Evolutionary conservation across 2,888 invertebrate species (phyloP), one percentile per base, ranked within the genome.

Genomic region (Cheilosia scutellata): DNA sequence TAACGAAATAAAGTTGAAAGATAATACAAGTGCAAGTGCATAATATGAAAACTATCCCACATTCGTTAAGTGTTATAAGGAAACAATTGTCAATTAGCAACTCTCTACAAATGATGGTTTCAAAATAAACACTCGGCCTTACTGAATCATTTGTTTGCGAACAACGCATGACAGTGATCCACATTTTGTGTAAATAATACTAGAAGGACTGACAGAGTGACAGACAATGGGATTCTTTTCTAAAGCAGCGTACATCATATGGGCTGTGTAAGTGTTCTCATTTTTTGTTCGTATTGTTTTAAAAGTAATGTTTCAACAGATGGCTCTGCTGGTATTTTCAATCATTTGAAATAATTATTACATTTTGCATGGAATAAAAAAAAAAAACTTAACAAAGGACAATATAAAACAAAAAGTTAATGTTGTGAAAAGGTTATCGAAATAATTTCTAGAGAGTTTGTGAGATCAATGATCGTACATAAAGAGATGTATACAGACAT

Each of bases 191-290:
- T 31, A 58, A 72, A 72, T 74, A 77, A 20, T 60, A 40, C 53
- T 70, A 58, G 44, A 80, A 70, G 63, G 57, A 47, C 20, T 25
- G 70, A 40, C 25, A 60, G 9, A 40, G 9, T n/a, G 5, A 44
- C 11, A 60, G 58, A 88, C 75, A 88, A 96, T 96, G 96, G 96
- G 96, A 89, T 95, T 96, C 92, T 95, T 96, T 89, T 95, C 96
- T 82, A 96, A 96, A 93, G 95, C 96, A 82, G 95, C 96, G 89
- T 95, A 96, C 93, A 95, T 96, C 91, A 95, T 96, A 91, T 96
- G 96, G 94, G 95, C 95, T 93, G 95, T 96, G 96, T 96, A 93
- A 96, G 96, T 95, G 86, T 87, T 75, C n/a, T 20, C 3, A 11
- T 27, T 51, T 51, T 27, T 25, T 49, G 25, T 49, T 49, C 4